Evolutionary conservation across 2,888 invertebrate genomes (phyloP), one percentile per base, ranked within the genome.

Genomic region (Teinopalpus imperialis): DNA sequence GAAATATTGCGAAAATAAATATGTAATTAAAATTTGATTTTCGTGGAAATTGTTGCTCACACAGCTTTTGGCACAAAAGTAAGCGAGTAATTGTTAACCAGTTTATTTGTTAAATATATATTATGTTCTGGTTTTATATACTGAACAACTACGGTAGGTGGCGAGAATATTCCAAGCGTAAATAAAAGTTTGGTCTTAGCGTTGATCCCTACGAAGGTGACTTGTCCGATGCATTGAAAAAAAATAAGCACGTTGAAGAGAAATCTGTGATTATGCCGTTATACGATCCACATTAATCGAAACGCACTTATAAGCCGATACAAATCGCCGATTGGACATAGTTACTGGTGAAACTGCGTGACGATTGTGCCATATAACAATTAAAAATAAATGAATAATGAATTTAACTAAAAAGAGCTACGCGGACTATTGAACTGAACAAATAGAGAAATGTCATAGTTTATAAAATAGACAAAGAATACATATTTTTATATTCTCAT

Each of bases 191-290:
- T 5, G n/a, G 14, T 8, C 14, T 29, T 29, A 39, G 20, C n/a
- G 7, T 9, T 20, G 13, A 13, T 21, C 21, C 10, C 12, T 18
- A 12, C n/a, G 8, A 39, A 13, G 13, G 21, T 7, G 21, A 21
- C 21, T 23, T 40, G 14, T 6, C 10, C 21, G 23, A 31, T 8
- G 8, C 14, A 18, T 14, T 13, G n/a, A 13, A 14, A 31, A 41
- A 34, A 26, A 10, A 13, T 27, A 71, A 63, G 66, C 65, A 61
- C 52, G 54, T 56, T 52, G 57, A 59, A 65, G 74, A 64, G 74
- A 75, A 78, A 78, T 63, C 69, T 54, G 34, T 57, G 56, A 65
- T 68, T 64, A 39, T 32, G 14, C 27, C 39, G 44, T 32, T 39
- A 21, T 27, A 39, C 26, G 44, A 26, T 39, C 20, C 18, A 34